Evolutionary conservation across 2,888 invertebrate species (phyloP), one percentile per base, ranked within the genome.

Genomic region (Toxonevra muliebris): DNA sequence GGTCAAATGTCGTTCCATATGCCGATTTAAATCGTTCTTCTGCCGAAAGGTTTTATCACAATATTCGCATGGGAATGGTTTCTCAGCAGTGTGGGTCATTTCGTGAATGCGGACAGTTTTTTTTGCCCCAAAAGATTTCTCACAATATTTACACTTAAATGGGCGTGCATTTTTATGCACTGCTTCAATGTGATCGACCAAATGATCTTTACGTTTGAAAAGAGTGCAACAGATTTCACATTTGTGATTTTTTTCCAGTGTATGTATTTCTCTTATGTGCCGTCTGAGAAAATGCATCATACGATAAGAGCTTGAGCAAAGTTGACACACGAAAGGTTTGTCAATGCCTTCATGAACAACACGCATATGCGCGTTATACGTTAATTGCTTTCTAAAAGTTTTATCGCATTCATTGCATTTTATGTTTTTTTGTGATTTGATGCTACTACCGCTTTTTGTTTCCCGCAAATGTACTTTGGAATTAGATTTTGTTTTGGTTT

Each of bases 91-190:
- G 20, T 73, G 73, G 11, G 55, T 20, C n/a, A 69, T 66, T 58
- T 73, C 73, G 63, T 73, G 73, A 4, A 61, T 65, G 54, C 60
- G 65, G 41, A 48, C 61, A n/a, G 67, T 66, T 58, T 61, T 63
- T 4, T 57, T 65, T 11, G 69, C 12, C 1, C 67, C 50, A 66
- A 73, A 73, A 1, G 61, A 15, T 15, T 69, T 61, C n/a, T 60
- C 17, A 30, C 73, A 73, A 61, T 58, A 48, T 1, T 62, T 63
- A 40, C 73, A 73, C 59, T 73, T 69, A 45, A 69, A 71, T 13
- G 73, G 69, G 40, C 57, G 70, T 20, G 60, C n/a, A 20, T 70
- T 69, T 45, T 71, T 58, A 57, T 73, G 73, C 4, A 73, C 73
- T 0, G 68, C 43, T 42, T 50, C 64, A 48, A 68, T 60, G 48